Evolutionary conservation across 2,113 vertebrate species (phyloP).

Genomic region (Tringa solitaria): DNA sequence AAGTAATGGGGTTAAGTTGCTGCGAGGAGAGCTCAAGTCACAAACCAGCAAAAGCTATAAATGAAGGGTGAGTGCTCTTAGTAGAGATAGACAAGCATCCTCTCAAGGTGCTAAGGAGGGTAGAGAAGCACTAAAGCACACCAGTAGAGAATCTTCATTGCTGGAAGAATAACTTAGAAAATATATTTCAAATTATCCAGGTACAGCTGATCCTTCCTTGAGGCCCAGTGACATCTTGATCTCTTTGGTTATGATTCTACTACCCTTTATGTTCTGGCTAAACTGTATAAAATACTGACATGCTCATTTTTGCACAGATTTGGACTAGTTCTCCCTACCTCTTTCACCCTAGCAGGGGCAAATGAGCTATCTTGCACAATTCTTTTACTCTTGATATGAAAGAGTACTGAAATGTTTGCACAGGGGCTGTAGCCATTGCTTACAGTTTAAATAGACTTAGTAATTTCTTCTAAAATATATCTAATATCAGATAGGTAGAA

Average conservation of each 20-base stretch:
- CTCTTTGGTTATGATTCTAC: not conserved
- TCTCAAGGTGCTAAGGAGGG: not conserved
- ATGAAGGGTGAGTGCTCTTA: not conserved
- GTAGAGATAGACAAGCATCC: rapidly evolving
- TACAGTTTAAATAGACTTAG: not conserved
- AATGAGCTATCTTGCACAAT: not conserved
- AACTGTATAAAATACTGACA: not conserved
- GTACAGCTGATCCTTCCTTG: not conserved
- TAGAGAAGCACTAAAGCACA: not conserved
- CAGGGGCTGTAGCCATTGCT: not conserved
- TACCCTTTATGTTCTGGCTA: not conserved
- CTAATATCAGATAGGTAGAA: not conserved
- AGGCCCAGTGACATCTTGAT: not conserved
- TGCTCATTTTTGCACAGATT: not conserved
- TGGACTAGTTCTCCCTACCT: not conserved
- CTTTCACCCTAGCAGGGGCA: not conserved
- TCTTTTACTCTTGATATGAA: not conserved
- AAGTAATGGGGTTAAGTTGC: not conserved
- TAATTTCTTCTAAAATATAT: not conserved
- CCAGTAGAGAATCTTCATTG: not conserved
- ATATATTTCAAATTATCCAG: not conserved
- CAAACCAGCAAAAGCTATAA: not conserved
- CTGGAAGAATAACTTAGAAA: not conserved
- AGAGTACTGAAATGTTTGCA: not conserved
- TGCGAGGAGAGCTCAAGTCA: not conserved